These are phyloP conservation scores for Ganaspis sp. DNA, from an alignment of 1,140 invertebrate species.

Conservation along the genomic window DNA sequence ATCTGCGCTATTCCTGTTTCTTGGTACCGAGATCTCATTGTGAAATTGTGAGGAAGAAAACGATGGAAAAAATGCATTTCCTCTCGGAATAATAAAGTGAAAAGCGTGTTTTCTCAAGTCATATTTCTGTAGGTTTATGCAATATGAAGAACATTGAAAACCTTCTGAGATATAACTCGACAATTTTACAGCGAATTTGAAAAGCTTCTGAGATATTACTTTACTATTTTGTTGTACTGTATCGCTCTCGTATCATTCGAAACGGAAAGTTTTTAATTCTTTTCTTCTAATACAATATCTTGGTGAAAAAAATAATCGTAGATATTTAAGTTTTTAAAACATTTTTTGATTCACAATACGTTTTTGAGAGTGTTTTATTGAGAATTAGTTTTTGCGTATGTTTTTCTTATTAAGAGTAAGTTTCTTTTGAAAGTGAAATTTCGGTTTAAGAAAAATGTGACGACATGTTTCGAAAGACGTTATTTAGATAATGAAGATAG, in stretches of 20 bases:
- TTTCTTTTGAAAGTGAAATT: not conserved
- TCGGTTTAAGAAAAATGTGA: not conserved
- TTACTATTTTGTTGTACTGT: not conserved
- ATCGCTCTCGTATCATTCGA: too few relatives aligned
- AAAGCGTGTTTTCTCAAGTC: conserved; percentile 5
- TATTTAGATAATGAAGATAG: conserved; percentile 1
- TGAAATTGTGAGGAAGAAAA: conserved; percentile 2
- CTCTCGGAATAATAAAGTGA: conserved; percentile 25
- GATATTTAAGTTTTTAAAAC: too few relatives aligned
- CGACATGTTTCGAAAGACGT: not conserved
- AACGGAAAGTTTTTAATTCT: too few relatives aligned
- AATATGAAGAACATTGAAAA: conserved; percentile 16
- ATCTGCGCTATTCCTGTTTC: conserved; percentile 1
- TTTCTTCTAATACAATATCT: too few relatives aligned
- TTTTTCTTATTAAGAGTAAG: too few relatives aligned
- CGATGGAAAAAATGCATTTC: conserved; percentile 14
- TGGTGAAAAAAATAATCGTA: too few relatives aligned
- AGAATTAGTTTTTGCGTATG: too few relatives aligned
- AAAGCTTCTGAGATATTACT: conserved; percentile 1
- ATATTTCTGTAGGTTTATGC: not conserved
- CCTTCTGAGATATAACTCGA: not conserved
- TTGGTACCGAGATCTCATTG: not conserved
- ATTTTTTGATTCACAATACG: too few relatives aligned
- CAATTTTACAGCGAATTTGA: conserved; percentile 15
- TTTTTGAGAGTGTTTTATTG: too few relatives aligned